Evolutionary conservation across 2,113 vertebrate genomes (phyloP).

Genomic region (Capra hircus): DNA sequence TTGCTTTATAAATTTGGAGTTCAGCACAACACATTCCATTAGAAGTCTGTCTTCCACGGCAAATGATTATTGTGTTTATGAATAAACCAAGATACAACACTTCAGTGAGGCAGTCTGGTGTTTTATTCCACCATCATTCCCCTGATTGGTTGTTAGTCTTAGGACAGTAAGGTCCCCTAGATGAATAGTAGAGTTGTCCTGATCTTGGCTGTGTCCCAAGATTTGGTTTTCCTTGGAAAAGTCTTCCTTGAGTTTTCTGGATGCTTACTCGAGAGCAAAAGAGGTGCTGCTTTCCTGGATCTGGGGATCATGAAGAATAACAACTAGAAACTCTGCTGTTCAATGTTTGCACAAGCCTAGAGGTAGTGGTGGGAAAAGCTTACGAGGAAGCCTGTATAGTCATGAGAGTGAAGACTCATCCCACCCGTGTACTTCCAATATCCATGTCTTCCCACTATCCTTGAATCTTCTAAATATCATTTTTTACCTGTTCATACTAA

Average conservation of each 20-base stretch:
- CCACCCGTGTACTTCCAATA: fast-evolving
- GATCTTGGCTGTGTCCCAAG: slow-evolving; percentile 69
- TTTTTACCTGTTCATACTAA: background rate
- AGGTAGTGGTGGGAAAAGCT: background rate
- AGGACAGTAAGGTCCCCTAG: slow-evolving; percentile 1
- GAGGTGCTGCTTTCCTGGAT: background rate
- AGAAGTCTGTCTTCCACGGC: background rate
- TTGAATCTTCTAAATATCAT: background rate
- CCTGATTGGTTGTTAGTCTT: background rate
- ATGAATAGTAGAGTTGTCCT: slow-evolving; percentile 65
- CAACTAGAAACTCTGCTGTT: background rate
- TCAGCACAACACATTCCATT: background rate
- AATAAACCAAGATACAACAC: background rate
- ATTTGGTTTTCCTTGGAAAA: slow-evolving; percentile 74
- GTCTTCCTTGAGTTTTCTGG: slow-evolving; percentile 72
- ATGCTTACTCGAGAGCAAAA: slow-evolving; percentile 62
- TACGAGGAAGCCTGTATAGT: fast-evolving
- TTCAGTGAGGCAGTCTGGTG: fast-evolving
- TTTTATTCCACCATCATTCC: background rate
- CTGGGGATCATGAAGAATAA: background rate
- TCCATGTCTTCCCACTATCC: fast-evolving
- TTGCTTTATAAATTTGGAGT: background rate
- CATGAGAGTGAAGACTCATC: background rate
- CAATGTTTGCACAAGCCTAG: fast-evolving
- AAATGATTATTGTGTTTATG: background rate